Base-by-base conservation (phyloP, 2,888 invertebrate genomes). In the Cerastis rubricosa region DNA sequence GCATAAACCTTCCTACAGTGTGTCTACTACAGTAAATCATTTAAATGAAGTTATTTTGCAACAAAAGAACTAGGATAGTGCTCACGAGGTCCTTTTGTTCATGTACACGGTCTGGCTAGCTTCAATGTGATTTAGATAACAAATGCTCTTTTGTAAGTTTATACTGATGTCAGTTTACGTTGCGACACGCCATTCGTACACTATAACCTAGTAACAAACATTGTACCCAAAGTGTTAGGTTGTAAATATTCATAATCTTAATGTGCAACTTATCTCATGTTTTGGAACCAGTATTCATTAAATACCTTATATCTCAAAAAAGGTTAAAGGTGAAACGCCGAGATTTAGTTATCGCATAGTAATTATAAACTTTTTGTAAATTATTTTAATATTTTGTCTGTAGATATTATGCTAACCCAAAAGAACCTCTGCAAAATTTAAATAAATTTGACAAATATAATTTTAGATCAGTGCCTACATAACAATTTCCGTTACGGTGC, bases 261-360 rank as follows among this genome's bases (percentile, higher is more conserved):
- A 90, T 90, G 81, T 88, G 69, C 25, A 71, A 84, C 79, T 92
- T 94, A 94, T 94, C 94, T 80, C 76, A 85, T 93, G 90, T 94
- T 94, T 92, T 93, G 87, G 84, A 90, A 91, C 88, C 89, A 91
- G 88, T 94, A 93, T 94, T 94, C 91, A 95, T 94, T 95, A 94
- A 95, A 93, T 92, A 91, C 87, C 89, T 89, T 87, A 89, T 94
- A 95, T 94, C 93, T 85, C 87, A 69, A 54, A 80, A 74, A 83
- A 90, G 94, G 94, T 94, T 91, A 92, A 81, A 92, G 92, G 92
- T 92, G 88, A 89, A 86, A 61, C 85, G 83, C 85, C 88, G 89
- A 89, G 90, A 91, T 91, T 91, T 87, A 85, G 85, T 91, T 94
- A 94, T 94, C 93, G 85, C 66, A 77, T 59, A 84, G 88, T 91